Base-by-base conservation (phyloP, 2,113 vertebrate genomes). In the Gorsachius goisagi region DNA sequence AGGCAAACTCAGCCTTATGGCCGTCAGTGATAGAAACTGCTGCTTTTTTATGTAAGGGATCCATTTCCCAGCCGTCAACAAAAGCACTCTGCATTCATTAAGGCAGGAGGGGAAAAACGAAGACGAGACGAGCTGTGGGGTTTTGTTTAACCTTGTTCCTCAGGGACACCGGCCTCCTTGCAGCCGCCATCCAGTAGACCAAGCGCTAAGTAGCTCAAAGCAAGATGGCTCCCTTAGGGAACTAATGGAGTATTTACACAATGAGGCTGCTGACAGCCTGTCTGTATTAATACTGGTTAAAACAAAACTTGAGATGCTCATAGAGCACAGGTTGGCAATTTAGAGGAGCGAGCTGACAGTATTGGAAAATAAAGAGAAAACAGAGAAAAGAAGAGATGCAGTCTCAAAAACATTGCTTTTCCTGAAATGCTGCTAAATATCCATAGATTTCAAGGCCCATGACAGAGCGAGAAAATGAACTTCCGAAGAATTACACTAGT, bases 211-310 rank as follows among this genome's bases (percentile, higher is more conserved):
- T 47, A 93, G 77, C 82, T 94, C 86, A 93, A 91, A 97, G 79
- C 72, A 92, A 88, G 84, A 96, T 45, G 77, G 53, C 6, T 89
- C 73, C 84, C 90, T 85, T 23, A 89, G 78, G 86, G 93, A 91
- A 45, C 60, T 67, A 47, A 41, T 30, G 35, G 75, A 79, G 50
- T 88, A 85, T 84, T 84, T 95, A 60, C 24, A 83, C 66, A 84
- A 68, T 5, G 68, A 90, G 80, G 74, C 35, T 81, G 74, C 63
- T 60, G 81, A 90, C 88, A 94, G 79, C 53, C 53, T 93, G 71
- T 91, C 91, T 88, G 84, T 92, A 84, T 95, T 94, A 90, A 96
- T 93, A 78, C 59, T 30, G 80, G 60, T 93, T 95, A 86, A 89
- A 96, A 94, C 59, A 93, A 82, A 92, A 93, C 78, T 52, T 85